A percentile compares a stretch with the other conserved stretches of the same genome.
Conservation (phyloP, 2,113 vertebrate genomes). For the Datnioides undecimradiatus region DNA sequence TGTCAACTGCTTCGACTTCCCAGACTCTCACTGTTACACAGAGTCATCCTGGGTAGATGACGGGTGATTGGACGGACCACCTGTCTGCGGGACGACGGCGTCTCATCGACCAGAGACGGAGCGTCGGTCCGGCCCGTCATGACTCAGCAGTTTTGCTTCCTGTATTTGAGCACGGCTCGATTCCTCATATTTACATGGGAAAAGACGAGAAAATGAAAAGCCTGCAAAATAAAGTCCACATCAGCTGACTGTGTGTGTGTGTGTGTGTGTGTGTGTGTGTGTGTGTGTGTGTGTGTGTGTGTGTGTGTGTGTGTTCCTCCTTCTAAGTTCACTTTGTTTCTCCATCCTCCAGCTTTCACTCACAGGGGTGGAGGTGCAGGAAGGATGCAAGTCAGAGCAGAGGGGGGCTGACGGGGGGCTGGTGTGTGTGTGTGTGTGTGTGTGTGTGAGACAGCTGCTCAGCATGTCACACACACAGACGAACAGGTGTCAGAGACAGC, state of each 20-base stretch:
- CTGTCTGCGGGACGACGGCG: too few relatives aligned
- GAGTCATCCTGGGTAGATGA: too few relatives aligned
- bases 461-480: slow-evolving; percentile 32
- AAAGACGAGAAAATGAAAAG: slow-evolving; percentile 27
- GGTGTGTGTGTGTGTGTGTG: too few relatives aligned
- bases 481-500: slow-evolving; percentile 76
- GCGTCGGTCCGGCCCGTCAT: not conserved
- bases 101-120: not conserved
- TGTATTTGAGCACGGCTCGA: slow-evolving; percentile 17
- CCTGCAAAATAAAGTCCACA: slow-evolving; percentile 30
- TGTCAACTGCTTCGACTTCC: too few relatives aligned
- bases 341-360: slow-evolving; percentile 37
- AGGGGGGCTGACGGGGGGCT: slow-evolving; percentile 34
- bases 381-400: slow-evolving; percentile 25
- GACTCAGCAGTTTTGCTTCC: slow-evolving; percentile 56
- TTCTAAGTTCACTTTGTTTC: not conserved
- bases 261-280: not conserved
- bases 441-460: too few relatives aligned
- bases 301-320: not conserved
- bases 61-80: too few relatives aligned
- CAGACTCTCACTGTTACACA: too few relatives aligned
- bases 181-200: slow-evolving; percentile 37
- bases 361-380: not conserved
- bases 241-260: slow-evolving; percentile 58
- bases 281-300: slow-evolving; percentile 16